Percentiles rank a stretch among this genome's conserved stretches.
Conservation (phyloP, 92 coral and sea anemone species). For the Siderastrea radians region DNA sequence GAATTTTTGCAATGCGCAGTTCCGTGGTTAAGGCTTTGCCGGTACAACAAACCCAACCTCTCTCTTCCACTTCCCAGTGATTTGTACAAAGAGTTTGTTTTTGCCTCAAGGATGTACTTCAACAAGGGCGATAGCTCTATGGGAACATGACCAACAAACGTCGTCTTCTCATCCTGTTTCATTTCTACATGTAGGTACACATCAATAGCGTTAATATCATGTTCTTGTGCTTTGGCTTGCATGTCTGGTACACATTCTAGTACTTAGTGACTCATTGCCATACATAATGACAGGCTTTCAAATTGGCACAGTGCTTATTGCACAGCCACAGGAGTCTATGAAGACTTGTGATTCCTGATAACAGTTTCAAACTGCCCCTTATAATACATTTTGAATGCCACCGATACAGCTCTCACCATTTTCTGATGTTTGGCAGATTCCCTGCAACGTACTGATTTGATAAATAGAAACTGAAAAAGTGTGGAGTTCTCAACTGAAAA, state of each 20-base stretch:
- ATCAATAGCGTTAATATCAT: conserved; percentile 38
- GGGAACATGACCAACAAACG: conserved; percentile 48
- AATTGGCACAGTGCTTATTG: too few species aligned
- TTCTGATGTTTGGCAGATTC: too few species aligned
- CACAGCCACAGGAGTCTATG: conserved; percentile 22
- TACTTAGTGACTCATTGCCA: neutral
- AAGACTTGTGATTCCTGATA: conserved; percentile 46
- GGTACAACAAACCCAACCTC: neutral
- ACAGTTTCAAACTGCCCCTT: conserved; percentile 35
- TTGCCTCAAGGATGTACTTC: neutral
- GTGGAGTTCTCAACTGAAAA: too few species aligned
- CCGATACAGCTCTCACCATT: too few species aligned
- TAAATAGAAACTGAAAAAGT: too few species aligned
- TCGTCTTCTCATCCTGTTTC: conserved; percentile 32
- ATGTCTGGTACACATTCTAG: neutral
- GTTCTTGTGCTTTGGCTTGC: conserved; percentile 51
- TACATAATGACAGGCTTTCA: too few species aligned
- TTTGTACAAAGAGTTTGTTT: neutral
- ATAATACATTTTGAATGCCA: too few species aligned
- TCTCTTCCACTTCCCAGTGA: neutral
- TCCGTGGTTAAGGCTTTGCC: conserved; percentile 1
- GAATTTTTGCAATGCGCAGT: conserved; percentile 38
- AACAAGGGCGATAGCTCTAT: conserved; percentile 41
- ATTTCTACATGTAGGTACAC: conserved; percentile 1
- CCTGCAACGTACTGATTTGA: too few species aligned